Evolutionary conservation across 2,888 invertebrate species (phyloP).

Genomic region (Sicus ferrugineus): DNA sequence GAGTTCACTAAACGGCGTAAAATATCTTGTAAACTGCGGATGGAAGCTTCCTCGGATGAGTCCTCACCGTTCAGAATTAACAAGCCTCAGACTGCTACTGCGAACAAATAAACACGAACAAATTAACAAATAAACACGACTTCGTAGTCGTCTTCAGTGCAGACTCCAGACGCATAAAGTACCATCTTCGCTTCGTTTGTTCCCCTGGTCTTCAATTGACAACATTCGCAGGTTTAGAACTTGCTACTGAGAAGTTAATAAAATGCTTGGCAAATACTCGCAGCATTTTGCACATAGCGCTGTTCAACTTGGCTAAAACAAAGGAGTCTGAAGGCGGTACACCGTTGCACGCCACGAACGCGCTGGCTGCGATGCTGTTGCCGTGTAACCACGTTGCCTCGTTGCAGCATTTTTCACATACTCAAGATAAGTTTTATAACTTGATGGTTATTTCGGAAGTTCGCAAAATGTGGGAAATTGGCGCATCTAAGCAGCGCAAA

Average conservation of each 20-base stretch:
- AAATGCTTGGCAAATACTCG: constrained; percentile 31
- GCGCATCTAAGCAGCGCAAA: constrained; percentile 23
- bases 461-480: constrained; percentile 24
- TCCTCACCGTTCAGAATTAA: no score
- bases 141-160: neutral
- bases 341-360: neutral
- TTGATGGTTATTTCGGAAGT: constrained; percentile 28
- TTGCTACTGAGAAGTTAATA: constrained; percentile 19
- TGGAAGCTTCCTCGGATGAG: no score
- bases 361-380: constrained; percentile 1
- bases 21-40: no score
- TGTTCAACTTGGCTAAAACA: constrained; percentile 31
- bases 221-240: neutral
- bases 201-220: neutral
- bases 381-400: no score
- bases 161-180: neutral
- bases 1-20: no score
- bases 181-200: neutral
- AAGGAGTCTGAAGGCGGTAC: neutral
- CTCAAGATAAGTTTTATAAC: constrained; percentile 28
- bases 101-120: no score
- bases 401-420: constrained; percentile 45
- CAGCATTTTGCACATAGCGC: constrained; percentile 26
- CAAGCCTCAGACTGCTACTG: neutral
- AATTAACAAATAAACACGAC: neutral